These are phyloP conservation scores for Gorsachius goisagi DNA, from an alignment of 2,113 vertebrate species.

Conservation along the genomic window DNA sequence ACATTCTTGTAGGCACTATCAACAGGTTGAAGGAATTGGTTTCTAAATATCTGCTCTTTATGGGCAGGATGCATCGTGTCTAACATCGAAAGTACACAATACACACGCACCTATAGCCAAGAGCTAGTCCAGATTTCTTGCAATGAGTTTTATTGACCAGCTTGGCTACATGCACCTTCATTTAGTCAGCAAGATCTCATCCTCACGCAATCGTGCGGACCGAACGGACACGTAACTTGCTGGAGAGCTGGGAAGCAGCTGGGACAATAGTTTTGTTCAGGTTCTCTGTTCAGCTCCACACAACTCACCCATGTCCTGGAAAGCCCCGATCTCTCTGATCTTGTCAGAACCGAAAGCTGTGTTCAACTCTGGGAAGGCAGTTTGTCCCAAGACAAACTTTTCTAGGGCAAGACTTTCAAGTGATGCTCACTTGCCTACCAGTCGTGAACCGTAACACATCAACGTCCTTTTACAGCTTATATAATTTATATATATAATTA, in stretches of 20 bases:
- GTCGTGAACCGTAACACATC: fast-evolving
- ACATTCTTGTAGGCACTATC: neutral
- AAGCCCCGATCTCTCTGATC: neutral
- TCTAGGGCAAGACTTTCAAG: neutral
- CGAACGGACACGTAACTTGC: fast-evolving
- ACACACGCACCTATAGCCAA: neutral
- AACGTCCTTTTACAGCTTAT: neutral
- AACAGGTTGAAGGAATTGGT: neutral
- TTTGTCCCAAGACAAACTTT: neutral
- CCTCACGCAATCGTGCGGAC: fast-evolving
- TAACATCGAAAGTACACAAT: neutral
- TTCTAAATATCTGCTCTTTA: neutral
- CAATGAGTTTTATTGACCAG: fast-evolving
- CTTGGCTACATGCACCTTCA: neutral
- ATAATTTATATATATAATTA: too few species aligned
- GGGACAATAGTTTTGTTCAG: neutral
- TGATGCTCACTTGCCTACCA: neutral
- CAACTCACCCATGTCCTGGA: neutral
- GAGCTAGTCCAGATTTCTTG: neutral
- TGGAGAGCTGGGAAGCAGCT: neutral
- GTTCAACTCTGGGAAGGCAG: neutral
- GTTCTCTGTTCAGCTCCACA: neutral
- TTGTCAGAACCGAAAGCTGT: neutral
- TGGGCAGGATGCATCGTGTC: neutral
- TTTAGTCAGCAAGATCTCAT: too few species aligned